Evolutionary conservation across 2,888 invertebrate genomes (phyloP).

Genomic region (Ischnura elegans): DNA sequence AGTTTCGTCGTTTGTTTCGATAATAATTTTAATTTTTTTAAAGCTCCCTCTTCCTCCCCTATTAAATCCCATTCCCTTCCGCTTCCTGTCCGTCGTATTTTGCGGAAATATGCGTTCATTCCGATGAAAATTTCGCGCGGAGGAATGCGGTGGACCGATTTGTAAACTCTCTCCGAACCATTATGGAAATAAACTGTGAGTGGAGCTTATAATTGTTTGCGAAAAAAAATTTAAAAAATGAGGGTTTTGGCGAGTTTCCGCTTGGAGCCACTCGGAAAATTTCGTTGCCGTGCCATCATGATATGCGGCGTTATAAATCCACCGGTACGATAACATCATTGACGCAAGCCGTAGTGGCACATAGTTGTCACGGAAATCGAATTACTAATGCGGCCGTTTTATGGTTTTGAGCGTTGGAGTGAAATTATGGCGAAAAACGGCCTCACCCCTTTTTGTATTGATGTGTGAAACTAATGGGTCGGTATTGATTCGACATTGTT

Average conservation of each 20-base stretch:
- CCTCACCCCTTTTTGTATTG: too few relatives aligned
- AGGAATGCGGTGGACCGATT: not conserved
- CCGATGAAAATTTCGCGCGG: not conserved
- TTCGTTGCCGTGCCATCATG: not conserved
- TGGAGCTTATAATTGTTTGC: not conserved
- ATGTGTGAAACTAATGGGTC: too few relatives aligned
- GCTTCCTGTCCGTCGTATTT: slow-evolving; percentile 15
- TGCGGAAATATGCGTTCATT: not conserved
- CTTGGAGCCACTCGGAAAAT: not conserved
- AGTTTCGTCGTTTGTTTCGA: not conserved
- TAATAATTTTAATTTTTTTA: too few relatives aligned
- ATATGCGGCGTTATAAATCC: not conserved
- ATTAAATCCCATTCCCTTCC: too few relatives aligned
- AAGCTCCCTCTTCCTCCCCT: not conserved
- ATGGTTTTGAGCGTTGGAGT: too few relatives aligned
- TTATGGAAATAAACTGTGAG: not conserved
- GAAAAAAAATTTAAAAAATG: too few relatives aligned
- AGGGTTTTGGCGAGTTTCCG: not conserved
- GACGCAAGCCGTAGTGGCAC: too few relatives aligned
- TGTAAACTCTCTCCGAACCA: not conserved
- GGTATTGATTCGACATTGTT: too few relatives aligned
- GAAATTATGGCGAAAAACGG: too few relatives aligned
- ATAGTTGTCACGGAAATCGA: too few relatives aligned
- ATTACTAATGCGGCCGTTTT: too few relatives aligned
- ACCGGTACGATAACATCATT: not conserved